phyloP scores from a whole-genome alignment of 1,140 invertebrate genomes.

The Hesperophylax magnus region DNA sequence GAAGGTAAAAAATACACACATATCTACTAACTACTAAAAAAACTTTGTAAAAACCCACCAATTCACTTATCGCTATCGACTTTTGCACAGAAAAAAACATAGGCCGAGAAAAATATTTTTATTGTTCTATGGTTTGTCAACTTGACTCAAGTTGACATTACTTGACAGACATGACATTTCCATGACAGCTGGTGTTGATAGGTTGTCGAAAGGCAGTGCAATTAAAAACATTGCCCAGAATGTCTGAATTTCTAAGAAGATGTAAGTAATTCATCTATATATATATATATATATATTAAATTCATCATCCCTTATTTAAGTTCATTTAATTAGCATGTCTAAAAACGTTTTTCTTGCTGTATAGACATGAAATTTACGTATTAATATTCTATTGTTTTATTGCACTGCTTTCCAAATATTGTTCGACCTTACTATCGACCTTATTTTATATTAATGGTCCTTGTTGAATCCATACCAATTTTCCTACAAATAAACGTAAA shows the following conservation, averaged over 20 bases:
- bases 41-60: too few species aligned
- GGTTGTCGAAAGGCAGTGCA: neutral
- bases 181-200: neutral
- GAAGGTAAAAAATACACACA: too few species aligned
- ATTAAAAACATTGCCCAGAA: neutral
- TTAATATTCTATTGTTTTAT: neutral
- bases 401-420: neutral
- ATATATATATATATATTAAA: neutral
- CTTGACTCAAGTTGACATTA: too few species aligned
- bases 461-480: neutral
- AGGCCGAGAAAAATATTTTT: too few species aligned
- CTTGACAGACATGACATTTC: too few species aligned
- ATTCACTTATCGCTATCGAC: too few species aligned
- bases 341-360: neutral
- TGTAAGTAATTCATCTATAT: neutral
- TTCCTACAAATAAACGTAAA: too few species aligned
- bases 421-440: neutral
- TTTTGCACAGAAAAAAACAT: too few species aligned
- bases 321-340: neutral
- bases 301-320: neutral
- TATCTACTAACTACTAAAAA: too few species aligned
- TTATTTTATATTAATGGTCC: neutral
- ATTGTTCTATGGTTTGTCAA: too few species aligned
- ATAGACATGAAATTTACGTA: neutral
- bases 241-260: slow-evolving; percentile 25